These are phyloP conservation scores for Eolophus roseicapilla DNA, from an alignment of 2,113 vertebrate species.

Conservation along the genomic window DNA sequence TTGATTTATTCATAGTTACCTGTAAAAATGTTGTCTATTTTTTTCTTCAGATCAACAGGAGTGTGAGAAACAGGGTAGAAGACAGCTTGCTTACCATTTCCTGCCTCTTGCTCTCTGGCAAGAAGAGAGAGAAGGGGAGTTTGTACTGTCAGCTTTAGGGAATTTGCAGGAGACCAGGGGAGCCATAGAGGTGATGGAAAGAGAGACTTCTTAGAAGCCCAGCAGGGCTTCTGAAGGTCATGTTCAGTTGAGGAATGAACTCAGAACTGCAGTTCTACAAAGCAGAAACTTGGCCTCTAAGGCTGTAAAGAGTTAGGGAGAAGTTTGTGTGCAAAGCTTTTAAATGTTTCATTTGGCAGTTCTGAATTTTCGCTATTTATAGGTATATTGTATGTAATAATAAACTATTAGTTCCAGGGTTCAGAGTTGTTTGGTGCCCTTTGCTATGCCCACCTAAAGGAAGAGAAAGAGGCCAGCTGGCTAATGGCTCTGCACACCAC, in stretches of 20 bases:
- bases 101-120: not conserved
- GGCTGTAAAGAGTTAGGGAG: not conserved
- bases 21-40: slow-evolving; percentile 21
- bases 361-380: not conserved
- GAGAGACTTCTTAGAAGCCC: not conserved
- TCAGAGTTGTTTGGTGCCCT: not conserved
- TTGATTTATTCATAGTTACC: slow-evolving; percentile 48
- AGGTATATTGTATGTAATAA: not conserved
- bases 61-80: not conserved
- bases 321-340: not conserved
- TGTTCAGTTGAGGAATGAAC: not conserved
- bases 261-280: not conserved
- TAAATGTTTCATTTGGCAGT: not conserved
- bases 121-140: not conserved
- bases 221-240: not conserved
- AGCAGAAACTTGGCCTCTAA: not conserved
- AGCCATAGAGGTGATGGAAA: not conserved
- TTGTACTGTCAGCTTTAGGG: not conserved
- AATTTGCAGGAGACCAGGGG: not conserved
- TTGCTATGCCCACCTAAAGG: not conserved
- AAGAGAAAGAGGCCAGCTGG: not conserved
- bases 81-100: not conserved
- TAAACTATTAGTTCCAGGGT: not conserved
- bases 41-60: not conserved
- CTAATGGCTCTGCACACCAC: not conserved